These are phyloP conservation scores for Synchiropus splendidus DNA, from an alignment of 2,113 vertebrate genomes.

Conservation along the genomic window DNA sequence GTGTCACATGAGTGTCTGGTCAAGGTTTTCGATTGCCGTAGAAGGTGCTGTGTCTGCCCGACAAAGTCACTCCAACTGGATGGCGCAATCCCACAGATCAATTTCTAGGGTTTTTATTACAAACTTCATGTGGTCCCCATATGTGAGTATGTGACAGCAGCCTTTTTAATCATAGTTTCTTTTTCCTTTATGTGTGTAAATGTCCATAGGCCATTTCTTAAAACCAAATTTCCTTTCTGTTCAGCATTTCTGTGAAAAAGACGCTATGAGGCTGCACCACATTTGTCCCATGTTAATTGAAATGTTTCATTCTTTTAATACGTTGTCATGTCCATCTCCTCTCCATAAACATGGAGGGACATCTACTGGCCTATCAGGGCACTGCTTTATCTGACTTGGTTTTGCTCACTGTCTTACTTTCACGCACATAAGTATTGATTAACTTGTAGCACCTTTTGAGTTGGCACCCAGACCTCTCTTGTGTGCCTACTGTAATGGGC, in stretches of 20 bases:
- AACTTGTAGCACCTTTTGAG: no score
- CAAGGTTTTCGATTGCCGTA: no score
- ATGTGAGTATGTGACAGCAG: constrained; percentile 6
- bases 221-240: no score
- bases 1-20: no score
- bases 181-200: constrained; percentile 20
- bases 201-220: not conserved
- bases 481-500: no score
- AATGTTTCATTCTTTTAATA: constrained; percentile 7
- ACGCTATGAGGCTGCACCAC: no score
- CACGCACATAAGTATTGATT: no score
- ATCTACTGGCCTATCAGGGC: constrained; percentile 59
- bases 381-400: constrained; percentile 35
- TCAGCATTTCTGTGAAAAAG: no score
- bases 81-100: no score
- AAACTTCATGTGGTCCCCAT: constrained; percentile 23
- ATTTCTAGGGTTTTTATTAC: not conserved
- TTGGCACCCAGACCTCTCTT: no score
- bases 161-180: constrained; percentile 14
- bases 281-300: constrained; percentile 4
- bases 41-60: no score
- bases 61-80: no score
- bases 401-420: constrained; percentile 17
- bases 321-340: constrained; percentile 21
- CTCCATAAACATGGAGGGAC: constrained; percentile 57